Evolutionary conservation across 1,140 invertebrate genomes (phyloP), one percentile per base, ranked within the genome.

Genomic region (Capitella teleta): DNA sequence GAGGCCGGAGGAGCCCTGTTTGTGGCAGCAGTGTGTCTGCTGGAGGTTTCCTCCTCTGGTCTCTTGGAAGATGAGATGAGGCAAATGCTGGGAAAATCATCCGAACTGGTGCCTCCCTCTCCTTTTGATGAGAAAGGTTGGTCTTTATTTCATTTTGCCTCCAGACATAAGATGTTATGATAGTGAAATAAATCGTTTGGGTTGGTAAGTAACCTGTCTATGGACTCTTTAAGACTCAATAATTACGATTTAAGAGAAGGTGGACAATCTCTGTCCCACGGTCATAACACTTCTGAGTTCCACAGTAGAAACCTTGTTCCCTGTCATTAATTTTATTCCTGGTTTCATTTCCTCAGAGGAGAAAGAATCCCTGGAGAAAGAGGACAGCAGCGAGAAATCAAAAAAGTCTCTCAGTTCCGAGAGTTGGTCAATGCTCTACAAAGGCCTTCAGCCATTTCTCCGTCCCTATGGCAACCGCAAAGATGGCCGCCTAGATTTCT

Each of bases 401-500:
- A n/a, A n/a, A n/a, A n/a, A n/a, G n/a, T n/a, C n/a, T n/a, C n/a
- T n/a, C n/a, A n/a, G n/a, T n/a, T n/a, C n/a, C n/a, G n/a, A n/a
- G n/a, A n/a, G n/a, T n/a, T 70, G 68, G 68, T 52, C 48, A 19
- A 36, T 43, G 23, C 59, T 67, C 3, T 66, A 61, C 46, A 45
- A 38, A 5, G 55, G 53, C 8, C 58, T 70, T 2, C 57, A 61
- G 41, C 60, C 62, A 6, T 70, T 63, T 51, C 54, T 70, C 6
- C 52, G 65, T 36, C 66, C 67, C 0, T 69, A 62, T 50, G 66
- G 66, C 3, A 61, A 68, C 38, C 60, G 60, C 48, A 54, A 52
- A 23, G 61, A 64, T 26, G 68, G 68, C 5, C 48, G 66, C 25
- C 55, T 70, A 2, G 65, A 70, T 47, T 67, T 70, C 53, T 68